These are phyloP conservation scores for Microtus richardsoni DNA, from an alignment of 2,113 vertebrate species.

Conservation along the genomic window DNA sequence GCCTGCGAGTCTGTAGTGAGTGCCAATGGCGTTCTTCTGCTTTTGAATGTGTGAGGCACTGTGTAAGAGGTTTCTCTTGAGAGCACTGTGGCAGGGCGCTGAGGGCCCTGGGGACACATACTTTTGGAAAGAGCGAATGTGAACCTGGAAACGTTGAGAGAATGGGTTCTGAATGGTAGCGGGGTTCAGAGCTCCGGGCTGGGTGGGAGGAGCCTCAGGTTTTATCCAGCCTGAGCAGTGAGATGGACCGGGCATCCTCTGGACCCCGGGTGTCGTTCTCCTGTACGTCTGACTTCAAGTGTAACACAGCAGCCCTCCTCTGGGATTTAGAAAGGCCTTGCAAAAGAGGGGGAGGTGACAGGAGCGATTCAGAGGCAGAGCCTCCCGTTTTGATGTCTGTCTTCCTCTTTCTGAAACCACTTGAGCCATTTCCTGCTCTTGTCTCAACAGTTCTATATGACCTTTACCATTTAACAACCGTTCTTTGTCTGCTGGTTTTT, in stretches of 20 bases:
- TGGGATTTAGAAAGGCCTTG: neutral
- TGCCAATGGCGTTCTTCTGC: neutral
- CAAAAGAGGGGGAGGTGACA: neutral
- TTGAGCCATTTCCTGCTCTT: neutral
- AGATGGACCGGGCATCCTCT: fast-evolving
- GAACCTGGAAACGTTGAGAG: neutral
- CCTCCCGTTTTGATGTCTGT: neutral
- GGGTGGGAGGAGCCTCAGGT: neutral
- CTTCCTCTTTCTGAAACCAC: neutral
- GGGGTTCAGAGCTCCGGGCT: neutral
- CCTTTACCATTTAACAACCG: neutral
- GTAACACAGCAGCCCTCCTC: constrained; percentile 10
- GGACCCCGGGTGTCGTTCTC: constrained; percentile 23
- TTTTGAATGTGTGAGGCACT: neutral
- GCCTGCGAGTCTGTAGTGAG: neutral
- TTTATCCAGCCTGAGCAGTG: neutral
- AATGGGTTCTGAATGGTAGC: neutral
- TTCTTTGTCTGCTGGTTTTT: neutral
- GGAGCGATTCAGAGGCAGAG: neutral
- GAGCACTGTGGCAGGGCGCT: neutral
- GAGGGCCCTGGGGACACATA: neutral
- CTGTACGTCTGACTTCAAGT: neutral
- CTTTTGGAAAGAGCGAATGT: neutral
- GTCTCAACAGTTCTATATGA: neutral
- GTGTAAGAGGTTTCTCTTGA: neutral